Evolutionary conservation across 2,888 invertebrate species (phyloP).

Genomic region (Isoperla grammatica): DNA sequence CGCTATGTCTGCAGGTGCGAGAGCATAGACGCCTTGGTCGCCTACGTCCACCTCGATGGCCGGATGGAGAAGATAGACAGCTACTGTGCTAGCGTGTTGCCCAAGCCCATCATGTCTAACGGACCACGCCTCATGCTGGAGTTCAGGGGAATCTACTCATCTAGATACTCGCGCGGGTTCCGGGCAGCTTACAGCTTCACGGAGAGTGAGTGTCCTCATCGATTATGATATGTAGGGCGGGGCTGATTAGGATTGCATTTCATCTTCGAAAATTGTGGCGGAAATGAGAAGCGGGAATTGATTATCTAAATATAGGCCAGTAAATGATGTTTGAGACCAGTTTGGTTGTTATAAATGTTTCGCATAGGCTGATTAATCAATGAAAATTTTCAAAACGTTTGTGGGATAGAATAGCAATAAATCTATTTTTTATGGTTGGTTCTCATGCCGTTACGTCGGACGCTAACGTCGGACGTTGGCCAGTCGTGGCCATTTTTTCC

Average conservation of each 20-base stretch:
- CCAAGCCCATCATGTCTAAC: slow-evolving; percentile 90
- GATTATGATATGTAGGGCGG: neutral
- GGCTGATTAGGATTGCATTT: neutral
- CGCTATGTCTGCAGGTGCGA: slow-evolving; percentile 58
- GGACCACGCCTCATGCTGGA: slow-evolving; percentile 80
- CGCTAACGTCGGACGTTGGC: too few relatives aligned
- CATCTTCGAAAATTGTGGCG: neutral
- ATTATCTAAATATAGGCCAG: too few relatives aligned
- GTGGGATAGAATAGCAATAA: too few relatives aligned
- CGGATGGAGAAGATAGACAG: slow-evolving; percentile 80
- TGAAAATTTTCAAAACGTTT: too few relatives aligned
- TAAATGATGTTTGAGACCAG: too few relatives aligned
- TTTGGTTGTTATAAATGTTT: too few relatives aligned
- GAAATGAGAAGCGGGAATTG: too few relatives aligned
- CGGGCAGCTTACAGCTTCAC: slow-evolving; percentile 83
- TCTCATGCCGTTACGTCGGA: too few relatives aligned
- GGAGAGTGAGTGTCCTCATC: slow-evolving; percentile 83
- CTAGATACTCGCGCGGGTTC: slow-evolving; percentile 76
- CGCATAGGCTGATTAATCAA: too few relatives aligned
- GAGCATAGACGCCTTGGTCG: slow-evolving; percentile 71
- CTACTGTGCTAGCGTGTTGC: slow-evolving; percentile 76
- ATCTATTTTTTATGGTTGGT: too few relatives aligned
- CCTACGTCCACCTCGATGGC: slow-evolving; percentile 75
- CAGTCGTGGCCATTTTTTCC: too few relatives aligned
- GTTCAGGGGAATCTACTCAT: slow-evolving; percentile 74